phyloP scores from a whole-genome alignment of 1,140 invertebrate species.

The Bombyx mandarina region DNA sequence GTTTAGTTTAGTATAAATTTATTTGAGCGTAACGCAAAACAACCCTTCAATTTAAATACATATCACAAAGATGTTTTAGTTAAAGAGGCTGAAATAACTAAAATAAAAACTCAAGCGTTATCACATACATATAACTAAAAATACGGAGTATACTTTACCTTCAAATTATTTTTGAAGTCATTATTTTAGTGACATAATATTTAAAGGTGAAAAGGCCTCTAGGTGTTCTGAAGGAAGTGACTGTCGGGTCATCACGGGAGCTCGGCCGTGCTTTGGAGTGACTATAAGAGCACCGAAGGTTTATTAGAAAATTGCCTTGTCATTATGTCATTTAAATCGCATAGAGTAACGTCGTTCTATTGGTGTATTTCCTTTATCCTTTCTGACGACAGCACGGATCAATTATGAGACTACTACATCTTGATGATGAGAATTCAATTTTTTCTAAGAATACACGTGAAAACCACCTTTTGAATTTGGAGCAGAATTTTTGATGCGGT shows the following conservation, averaged over 20 bases:
- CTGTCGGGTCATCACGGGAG: conserved; percentile 53
- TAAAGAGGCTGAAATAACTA: too few relatives aligned
- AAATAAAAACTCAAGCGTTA: too few relatives aligned
- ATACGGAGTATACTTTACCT: too few relatives aligned
- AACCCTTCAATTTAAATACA: too few relatives aligned
- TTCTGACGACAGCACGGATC: conserved; percentile 64
- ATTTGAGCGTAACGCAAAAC: not conserved
- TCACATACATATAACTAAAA: too few relatives aligned
- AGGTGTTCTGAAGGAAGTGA: conserved; percentile 62
- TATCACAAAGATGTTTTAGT: too few relatives aligned
- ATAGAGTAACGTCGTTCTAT: conserved; percentile 67
- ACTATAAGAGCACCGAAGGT: conserved; percentile 64
- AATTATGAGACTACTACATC: conserved; percentile 46
- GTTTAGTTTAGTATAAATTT: not conserved
- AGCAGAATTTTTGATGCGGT: too few relatives aligned
- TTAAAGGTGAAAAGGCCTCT: conserved; percentile 16
- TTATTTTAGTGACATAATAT: not conserved
- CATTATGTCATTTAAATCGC: conserved; percentile 72
- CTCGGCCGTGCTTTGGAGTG: conserved; percentile 42
- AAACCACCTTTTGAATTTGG: too few relatives aligned
- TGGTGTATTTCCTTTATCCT: conserved; percentile 71
- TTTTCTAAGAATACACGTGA: not conserved
- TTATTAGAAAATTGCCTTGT: conserved; percentile 71
- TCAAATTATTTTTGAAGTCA: too few relatives aligned
- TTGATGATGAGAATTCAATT: not conserved